Evolutionary conservation across 1,140 invertebrate species (phyloP).

Genomic region (Vanessa atalanta): DNA sequence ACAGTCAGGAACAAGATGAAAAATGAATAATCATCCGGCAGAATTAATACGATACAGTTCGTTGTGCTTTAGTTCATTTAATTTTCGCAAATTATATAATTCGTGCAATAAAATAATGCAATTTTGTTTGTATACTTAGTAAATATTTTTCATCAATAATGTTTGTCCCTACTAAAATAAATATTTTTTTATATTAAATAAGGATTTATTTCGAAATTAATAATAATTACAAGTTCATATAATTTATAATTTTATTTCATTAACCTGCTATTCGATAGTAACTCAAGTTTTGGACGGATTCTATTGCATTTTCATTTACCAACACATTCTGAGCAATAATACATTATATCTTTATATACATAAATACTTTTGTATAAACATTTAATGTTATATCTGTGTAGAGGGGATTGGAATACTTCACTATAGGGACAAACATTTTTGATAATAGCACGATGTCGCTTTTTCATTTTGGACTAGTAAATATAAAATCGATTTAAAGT

Average conservation of each 20-base stretch:
- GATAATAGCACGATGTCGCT: neutral
- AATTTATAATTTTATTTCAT: neutral
- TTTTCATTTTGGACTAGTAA: neutral
- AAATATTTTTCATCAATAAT: neutral
- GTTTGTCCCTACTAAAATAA: neutral
- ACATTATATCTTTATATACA: constrained; percentile 21
- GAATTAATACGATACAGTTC: neutral
- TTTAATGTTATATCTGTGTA: constrained; percentile 20
- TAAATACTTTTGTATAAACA: constrained; percentile 22
- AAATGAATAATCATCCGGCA: neutral
- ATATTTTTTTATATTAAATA: constrained; percentile 10
- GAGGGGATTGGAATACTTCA: constrained; percentile 1
- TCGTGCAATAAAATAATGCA: neutral
- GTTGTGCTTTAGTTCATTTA: neutral
- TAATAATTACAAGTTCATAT: constrained; percentile 1
- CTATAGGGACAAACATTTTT: constrained; percentile 7
- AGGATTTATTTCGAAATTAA: constrained; percentile 6
- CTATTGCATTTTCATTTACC: constrained; percentile 20
- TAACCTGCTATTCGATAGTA: constrained; percentile 22
- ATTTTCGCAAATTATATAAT: neutral
- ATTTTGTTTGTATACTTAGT: no score
- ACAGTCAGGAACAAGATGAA: constrained; percentile 8
- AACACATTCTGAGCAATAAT: constrained; percentile 22
- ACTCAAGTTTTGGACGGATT: constrained; percentile 30
- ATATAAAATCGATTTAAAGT: neutral